phyloP scores from a whole-genome alignment of 2,888 invertebrate species.

The Temnothorax ravouxi region DNA sequence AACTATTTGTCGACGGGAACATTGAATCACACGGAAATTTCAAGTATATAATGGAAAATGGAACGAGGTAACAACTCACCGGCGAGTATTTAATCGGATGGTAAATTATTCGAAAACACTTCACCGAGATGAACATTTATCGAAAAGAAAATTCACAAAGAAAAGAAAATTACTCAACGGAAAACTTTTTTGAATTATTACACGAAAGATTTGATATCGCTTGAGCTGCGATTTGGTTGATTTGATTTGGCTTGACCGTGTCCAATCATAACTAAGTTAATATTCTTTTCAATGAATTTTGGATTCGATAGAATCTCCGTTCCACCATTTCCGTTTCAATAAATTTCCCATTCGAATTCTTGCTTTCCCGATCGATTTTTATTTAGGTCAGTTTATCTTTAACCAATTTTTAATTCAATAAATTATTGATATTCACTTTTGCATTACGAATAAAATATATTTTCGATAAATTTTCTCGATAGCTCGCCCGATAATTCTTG shows the following conservation, averaged over 20 bases:
- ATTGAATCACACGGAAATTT: constrained; percentile 18
- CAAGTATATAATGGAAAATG: neutral
- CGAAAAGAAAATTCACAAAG: neutral
- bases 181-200: neutral
- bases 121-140: constrained; percentile 20
- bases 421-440: constrained; percentile 15
- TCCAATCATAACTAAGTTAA: neutral
- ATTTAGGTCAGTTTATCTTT: constrained; percentile 5
- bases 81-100: constrained; percentile 6
- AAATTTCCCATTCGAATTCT: neutral
- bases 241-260: constrained; percentile 10
- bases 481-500: neutral
- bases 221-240: constrained; percentile 15
- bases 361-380: neutral
- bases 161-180: neutral
- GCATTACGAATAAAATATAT: constrained; percentile 1
- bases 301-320: neutral
- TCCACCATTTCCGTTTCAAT: neutral
- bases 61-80: neutral
- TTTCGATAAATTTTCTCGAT: constrained; percentile 2
- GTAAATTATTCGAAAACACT: constrained; percentile 34
- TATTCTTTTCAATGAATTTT: constrained; percentile 4
- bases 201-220: constrained; percentile 7
- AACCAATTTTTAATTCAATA: constrained; percentile 30
- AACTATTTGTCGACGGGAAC: constrained; percentile 10